Percentiles rank a stretch among this genome's conserved stretches.
These are phyloP conservation scores for Pterophyllum scalare DNA, from an alignment of 2,113 vertebrate genomes.

Conservation along the genomic window DNA sequence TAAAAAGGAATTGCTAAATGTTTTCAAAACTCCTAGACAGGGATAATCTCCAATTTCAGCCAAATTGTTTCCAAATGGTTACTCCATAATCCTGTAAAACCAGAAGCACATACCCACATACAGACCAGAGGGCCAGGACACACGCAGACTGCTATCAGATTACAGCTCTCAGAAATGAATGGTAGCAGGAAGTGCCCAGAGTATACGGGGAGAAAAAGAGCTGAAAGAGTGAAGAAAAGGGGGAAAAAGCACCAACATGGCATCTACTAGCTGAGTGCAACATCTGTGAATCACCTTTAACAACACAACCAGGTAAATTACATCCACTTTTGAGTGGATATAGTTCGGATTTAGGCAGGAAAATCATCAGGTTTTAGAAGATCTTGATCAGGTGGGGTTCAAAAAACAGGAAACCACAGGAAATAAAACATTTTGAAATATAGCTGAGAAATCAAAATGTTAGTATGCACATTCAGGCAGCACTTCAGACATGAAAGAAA, in stretches of 20 bases:
- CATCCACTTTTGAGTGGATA: background rate
- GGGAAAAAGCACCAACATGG: background rate
- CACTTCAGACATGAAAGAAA: background rate
- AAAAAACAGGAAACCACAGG: background rate
- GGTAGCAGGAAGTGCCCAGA: conserved; percentile 69
- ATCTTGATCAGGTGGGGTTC: conserved; percentile 15
- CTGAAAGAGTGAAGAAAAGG: conserved; percentile 54
- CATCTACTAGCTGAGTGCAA: conserved; percentile 2
- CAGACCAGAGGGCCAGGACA: conserved; percentile 55
- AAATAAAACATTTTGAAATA: background rate
- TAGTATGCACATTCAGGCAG: background rate
- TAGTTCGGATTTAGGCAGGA: background rate
- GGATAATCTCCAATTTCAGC: conserved; percentile 61
- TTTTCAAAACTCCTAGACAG: conserved; percentile 42
- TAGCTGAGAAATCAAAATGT: background rate
- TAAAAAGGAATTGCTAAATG: conserved; percentile 52
- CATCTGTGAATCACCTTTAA: background rate
- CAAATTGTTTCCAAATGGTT: conserved; percentile 69
- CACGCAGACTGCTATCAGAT: conserved; percentile 70
- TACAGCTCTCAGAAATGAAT: conserved; percentile 75
- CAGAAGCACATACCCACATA: conserved; percentile 61
- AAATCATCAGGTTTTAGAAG: background rate
- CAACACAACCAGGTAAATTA: background rate
- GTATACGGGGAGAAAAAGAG: conserved; percentile 11
- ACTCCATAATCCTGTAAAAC: conserved; percentile 67